Evolutionary conservation across 2,888 invertebrate species (phyloP), one percentile per base, ranked within the genome.

Genomic region (Cephus pygmeus): DNA sequence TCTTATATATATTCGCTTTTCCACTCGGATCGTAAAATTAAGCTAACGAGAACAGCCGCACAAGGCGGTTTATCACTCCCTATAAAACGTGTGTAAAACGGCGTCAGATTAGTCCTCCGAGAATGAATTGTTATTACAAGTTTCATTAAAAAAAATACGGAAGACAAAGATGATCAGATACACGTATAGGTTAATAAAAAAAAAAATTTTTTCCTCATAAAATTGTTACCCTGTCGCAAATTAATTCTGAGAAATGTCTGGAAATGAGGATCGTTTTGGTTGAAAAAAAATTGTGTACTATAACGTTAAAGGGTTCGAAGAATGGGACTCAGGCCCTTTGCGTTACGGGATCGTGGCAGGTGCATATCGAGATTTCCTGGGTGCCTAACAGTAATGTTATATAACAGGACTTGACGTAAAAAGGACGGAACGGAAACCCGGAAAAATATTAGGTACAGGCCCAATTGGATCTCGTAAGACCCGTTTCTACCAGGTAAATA

Each of bases 1-100:
- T 40, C 40, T 40, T 40, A 15, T 15, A 40, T 40, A 56, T 9
- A 56, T 56, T 56, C 23, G 56, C 56, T 56, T 56, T 69, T 75
- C 73, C 73, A 69, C 69, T 87, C 85, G 85, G 85, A 86, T 89
- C 89, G 85, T 90, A 90, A 89, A 89, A 90, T 88, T 86, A 84
- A 83, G 84, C 88, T 89, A 89, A 90, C 89, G 88, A 90, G 89
- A 83, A 84, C 81, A 81, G 83, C 82, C 77, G 81, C 78, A 79
- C 80, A 78, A 76, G 79, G 77, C 81, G 77, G 82, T 84, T 82
- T 81, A 83, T 84, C 83, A 81, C 83, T 80, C 79, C 82, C 85
- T 85, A 87, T 88, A 87, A 87, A 83, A 84, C 85, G 84, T 80
- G 81, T 83, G 80, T 84, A 86, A 87, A 85, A 81, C 82, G 79